Base-by-base conservation (phyloP, 2,113 vertebrate genomes). In the Paradoxurus hermaphroditus region DNA sequence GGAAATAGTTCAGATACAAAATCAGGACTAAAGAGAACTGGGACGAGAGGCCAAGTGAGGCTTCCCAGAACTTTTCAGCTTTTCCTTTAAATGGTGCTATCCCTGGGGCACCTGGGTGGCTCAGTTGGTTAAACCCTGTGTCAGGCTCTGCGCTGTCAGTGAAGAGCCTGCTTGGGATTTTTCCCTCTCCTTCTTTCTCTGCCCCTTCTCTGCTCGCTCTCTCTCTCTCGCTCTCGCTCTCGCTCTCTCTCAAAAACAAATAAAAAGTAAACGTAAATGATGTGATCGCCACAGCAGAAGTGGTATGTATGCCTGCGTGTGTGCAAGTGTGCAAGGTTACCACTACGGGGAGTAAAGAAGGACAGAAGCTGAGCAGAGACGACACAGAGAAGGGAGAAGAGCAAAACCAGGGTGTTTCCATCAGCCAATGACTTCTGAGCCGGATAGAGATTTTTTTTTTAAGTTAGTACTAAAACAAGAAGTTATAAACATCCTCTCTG, bases 401-500 rank as follows among this genome's bases (percentile, higher is more conserved):
- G 67, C 39, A 49, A 93, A 91, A 51, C 23, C 18, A 1, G 25
- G 18, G 31, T 70, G 25, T 83, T 96, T 79, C 13, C 44, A 41
- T 68, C 72, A 90, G 31, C 68, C n/a, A 36, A 5, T 29, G 63
- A 63, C 67, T 78, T 96, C 63, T 19, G 36, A 18, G 87, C 53
- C 44, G 63, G 49, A 68, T 15, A 56, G 62, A 19, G 25, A 44
- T 27, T 73, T 77, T 27, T 27, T 67, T 82, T 79, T 77, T 16
- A 51, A 70, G 36, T n/a, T 23, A 85, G 5, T 78, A 46, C 14
- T 53, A 88, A 89, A 87, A 82, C 39, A 29, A 51, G 41, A 51
- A 75, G 25, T 67, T 92, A 41, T 95, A 78, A 95, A 88, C 72
- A 94, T 81, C 77, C 82, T 97, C 51, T 92, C 65, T 49, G 5